These are phyloP conservation scores for Lycopodina hypogea DNA, from an alignment of 37 sponge, comb jelly and placozoan genomes.

Conservation along the genomic window DNA sequence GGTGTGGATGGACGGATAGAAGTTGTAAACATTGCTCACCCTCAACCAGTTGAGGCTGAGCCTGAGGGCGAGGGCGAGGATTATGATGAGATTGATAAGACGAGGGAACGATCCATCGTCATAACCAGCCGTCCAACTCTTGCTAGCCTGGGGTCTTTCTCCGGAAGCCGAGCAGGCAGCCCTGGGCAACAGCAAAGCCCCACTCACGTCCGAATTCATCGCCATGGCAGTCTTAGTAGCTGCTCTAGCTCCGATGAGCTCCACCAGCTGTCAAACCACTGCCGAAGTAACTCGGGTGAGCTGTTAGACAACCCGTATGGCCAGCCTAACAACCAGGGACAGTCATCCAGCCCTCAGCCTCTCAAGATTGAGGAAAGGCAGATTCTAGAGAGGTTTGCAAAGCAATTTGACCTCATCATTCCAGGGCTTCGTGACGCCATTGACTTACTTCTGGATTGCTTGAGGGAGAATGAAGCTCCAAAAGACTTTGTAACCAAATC, in stretches of 20 bases:
- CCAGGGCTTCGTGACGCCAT: conserved; percentile 61
- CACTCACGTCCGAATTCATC: not conserved
- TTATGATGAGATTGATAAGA: conserved; percentile 31
- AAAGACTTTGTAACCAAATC: conserved; percentile 69
- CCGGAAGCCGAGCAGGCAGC: conserved; percentile 29
- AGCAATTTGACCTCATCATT: conserved; percentile 64
- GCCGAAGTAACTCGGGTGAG: conserved; percentile 23
- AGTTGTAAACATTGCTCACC: not conserved
- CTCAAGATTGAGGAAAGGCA: conserved; percentile 46
- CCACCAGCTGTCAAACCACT: not conserved
- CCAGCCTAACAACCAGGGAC: conserved; percentile 10
- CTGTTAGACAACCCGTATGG: conserved; percentile 48
- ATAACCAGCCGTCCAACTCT: conserved; percentile 10
- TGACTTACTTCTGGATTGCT: conserved; percentile 26
- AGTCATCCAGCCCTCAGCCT: conserved; percentile 37
- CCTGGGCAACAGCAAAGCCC: too few relatives aligned
- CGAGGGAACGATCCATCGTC: not conserved
- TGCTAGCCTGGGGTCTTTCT: not conserved
- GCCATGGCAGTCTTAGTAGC: conserved; percentile 34
- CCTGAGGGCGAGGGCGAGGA: not conserved
- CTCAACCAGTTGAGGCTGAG: not conserved
- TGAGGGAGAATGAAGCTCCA: conserved; percentile 47
- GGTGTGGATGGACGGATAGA: not conserved
- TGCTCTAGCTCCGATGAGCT: conserved; percentile 48
- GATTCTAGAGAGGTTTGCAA: conserved; percentile 53